Conservation (phyloP, 2,888 invertebrate species). For the Ormyrus nitidulus region DNA sequence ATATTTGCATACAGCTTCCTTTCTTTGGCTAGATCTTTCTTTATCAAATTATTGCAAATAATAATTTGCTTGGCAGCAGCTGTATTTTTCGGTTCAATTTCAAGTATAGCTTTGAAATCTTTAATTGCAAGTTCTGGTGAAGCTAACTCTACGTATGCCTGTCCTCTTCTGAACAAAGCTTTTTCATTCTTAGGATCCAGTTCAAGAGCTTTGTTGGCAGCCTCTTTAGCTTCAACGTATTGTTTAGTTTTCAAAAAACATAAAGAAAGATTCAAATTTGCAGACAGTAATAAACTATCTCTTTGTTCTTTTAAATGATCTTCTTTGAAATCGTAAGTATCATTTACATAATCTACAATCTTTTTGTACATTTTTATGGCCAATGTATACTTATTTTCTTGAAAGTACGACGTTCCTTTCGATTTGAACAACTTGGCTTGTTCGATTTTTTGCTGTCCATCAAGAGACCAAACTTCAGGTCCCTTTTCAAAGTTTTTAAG, state of each 20-base stretch:
- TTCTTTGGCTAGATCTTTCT: conserved; percentile 86
- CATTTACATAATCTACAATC: conserved; percentile 81
- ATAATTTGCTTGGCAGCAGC: conserved; percentile 89
- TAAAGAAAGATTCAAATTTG: conserved; percentile 88
- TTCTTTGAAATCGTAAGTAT: conserved; percentile 55
- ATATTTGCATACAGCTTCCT: conserved; percentile 94
- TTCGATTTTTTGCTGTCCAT: conserved; percentile 86
- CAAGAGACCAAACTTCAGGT: conserved; percentile 90
- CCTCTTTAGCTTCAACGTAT: conserved; percentile 82
- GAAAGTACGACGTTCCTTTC: conserved; percentile 94
- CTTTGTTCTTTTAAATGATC: conserved; percentile 72
- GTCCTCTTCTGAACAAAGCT: conserved; percentile 91
- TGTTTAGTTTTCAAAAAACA: conserved; percentile 87
- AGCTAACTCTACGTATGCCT: conserved; percentile 84
- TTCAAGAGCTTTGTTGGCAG: conserved; percentile 87
- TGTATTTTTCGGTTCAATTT: conserved; percentile 90
- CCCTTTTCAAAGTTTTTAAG: conserved; percentile 90
- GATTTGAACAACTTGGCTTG: conserved; percentile 90
- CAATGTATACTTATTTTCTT: conserved; percentile 84
- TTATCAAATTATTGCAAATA: conserved; percentile 84
- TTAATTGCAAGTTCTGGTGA: conserved; percentile 86
- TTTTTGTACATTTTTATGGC: conserved; percentile 93
- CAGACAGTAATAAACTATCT: conserved; percentile 81
- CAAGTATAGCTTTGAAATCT: conserved; percentile 87
- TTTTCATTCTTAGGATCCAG: conserved; percentile 89